Conservation (phyloP, 1,140 invertebrate genomes). For the Drosophila kikkawai region DNA sequence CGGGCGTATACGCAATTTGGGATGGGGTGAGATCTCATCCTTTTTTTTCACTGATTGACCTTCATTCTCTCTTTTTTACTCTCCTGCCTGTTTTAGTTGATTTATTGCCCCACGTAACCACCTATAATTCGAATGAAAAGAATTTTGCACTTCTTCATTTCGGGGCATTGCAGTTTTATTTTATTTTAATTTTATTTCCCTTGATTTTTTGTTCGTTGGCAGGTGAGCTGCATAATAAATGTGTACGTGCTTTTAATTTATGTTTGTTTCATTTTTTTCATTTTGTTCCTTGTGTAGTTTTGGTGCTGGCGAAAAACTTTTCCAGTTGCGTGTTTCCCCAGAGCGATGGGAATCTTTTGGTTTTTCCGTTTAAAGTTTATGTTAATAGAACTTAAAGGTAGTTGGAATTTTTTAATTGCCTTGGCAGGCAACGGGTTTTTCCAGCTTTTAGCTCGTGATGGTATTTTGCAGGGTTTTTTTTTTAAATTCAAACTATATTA, state of each 20-base stretch:
- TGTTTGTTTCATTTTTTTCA: conserved; percentile 17
- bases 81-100: conserved; percentile 3
- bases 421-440: conserved; percentile 9
- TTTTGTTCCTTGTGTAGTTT: neutral
- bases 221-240: conserved; percentile 51
- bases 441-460: conserved; percentile 25
- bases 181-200: neutral
- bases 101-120: conserved; percentile 43
- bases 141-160: conserved; percentile 3
- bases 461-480: conserved; percentile 32
- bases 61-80: conserved; percentile 16
- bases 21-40: neutral
- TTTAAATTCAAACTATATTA: conserved; percentile 23
- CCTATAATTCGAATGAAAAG: conserved; percentile 34
- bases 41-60: conserved; percentile 16
- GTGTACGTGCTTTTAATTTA: conserved; percentile 41
- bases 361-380: conserved; percentile 21
- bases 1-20: conserved; percentile 21
- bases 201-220: conserved; percentile 4
- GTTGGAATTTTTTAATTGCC: conserved; percentile 40
- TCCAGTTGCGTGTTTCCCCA: conserved; percentile 50
- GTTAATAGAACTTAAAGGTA: conserved; percentile 28
- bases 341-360: conserved; percentile 30
- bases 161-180: neutral
- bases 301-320: conserved; percentile 30